These are phyloP conservation scores for Tupaia tana DNA, from an alignment of 2,113 vertebrate genomes.

Conservation along the genomic window DNA sequence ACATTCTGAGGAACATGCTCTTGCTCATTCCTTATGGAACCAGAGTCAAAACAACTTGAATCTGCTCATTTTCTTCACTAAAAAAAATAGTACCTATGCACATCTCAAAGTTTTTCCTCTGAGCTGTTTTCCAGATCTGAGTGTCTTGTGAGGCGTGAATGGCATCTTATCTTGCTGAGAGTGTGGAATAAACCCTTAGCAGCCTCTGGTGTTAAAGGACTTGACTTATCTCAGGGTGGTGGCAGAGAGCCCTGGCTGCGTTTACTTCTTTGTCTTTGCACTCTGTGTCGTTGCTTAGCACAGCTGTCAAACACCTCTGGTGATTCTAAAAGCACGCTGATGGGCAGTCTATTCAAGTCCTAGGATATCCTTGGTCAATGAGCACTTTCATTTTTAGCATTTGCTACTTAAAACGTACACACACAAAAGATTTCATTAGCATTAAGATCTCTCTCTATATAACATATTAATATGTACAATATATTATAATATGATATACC, in stretches of 20 bases:
- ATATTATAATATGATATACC: too few relatives aligned
- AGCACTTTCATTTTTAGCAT: conserved; percentile 54
- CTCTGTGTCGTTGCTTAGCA: conserved; percentile 72
- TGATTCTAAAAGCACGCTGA: conserved; percentile 49
- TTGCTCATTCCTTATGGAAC: not conserved
- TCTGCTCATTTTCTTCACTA: not conserved
- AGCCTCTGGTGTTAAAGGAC: conserved; percentile 84
- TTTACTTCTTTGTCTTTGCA: conserved; percentile 63
- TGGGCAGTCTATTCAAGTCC: not conserved
- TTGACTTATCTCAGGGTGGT: conserved; percentile 82
- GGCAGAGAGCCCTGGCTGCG: conserved; percentile 81
- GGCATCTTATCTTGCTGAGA: conserved; percentile 85
- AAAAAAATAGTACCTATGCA: not conserved
- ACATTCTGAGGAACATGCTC: not conserved
- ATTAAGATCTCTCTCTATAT: not conserved
- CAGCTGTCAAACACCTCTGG: conserved; percentile 86
- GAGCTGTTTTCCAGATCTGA: conserved; percentile 73
- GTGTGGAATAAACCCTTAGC: conserved; percentile 84
- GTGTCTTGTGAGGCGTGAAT: conserved; percentile 83
- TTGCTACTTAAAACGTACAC: not conserved
- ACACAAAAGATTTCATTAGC: not conserved
- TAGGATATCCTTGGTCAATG: conserved; percentile 18
- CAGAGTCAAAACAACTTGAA: conserved; percentile 10
- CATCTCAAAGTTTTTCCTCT: conserved; percentile 12
- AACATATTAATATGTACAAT: too few relatives aligned